Evolutionary conservation across 2,113 vertebrate genomes (phyloP).

Genomic region (Gymnobelideus leadbeateri): DNA sequence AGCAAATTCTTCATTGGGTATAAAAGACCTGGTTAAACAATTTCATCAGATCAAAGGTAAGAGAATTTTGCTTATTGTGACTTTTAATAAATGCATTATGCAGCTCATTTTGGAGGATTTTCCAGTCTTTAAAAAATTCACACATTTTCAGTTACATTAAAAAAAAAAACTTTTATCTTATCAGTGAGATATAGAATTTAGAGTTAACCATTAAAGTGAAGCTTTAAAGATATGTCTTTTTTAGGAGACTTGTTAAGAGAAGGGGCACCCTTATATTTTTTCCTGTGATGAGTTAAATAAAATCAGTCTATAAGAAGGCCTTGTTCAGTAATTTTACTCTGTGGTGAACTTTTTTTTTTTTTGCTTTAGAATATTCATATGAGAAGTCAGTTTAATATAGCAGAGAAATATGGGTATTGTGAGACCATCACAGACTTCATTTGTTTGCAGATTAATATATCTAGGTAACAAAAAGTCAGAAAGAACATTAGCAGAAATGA

Average conservation of each 20-base stretch:
- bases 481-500: background rate
- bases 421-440: background rate
- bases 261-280: background rate
- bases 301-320: background rate
- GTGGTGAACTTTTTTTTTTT: background rate
- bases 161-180: background rate
- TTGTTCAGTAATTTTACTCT: background rate
- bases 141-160: background rate
- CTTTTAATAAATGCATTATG: background rate
- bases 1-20: slow-evolving; percentile 79
- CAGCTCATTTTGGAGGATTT: slow-evolving; percentile 22
- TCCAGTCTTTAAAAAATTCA: slow-evolving; percentile 25
- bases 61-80: slow-evolving; percentile 36
- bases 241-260: slow-evolving; percentile 3
- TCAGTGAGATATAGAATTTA: background rate
- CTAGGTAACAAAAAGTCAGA: background rate
- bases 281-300: background rate
- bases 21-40: slow-evolving; percentile 81
- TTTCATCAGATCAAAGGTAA: slow-evolving; percentile 79
- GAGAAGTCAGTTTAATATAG: background rate
- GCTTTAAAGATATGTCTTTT: background rate
- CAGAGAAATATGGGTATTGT: background rate
- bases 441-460: background rate
- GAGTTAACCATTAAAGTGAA: background rate
- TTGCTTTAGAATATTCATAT: background rate